Evolutionary conservation across 2,888 invertebrate genomes (phyloP).

Genomic region (Amphimallon solstitiale): DNA sequence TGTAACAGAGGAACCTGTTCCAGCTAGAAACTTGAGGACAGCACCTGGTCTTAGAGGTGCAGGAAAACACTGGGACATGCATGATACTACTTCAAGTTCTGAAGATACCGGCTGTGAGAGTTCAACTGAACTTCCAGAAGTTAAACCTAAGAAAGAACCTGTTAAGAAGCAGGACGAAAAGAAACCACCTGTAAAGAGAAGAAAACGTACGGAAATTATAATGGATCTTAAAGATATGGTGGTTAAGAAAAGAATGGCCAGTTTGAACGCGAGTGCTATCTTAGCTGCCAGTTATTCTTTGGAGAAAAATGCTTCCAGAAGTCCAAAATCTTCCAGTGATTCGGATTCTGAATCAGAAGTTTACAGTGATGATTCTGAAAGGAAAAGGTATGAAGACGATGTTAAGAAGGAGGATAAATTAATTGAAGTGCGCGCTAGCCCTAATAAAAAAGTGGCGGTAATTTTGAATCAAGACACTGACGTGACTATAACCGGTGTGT

Average conservation of each 20-base stretch:
- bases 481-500: slow-evolving; percentile 88
- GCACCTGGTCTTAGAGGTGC: slow-evolving; percentile 80
- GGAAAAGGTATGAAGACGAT: slow-evolving; percentile 63
- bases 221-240: slow-evolving; percentile 90
- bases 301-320: slow-evolving; percentile 70
- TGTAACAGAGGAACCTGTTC: slow-evolving; percentile 45
- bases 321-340: slow-evolving; percentile 69
- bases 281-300: slow-evolving; percentile 84
- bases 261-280: slow-evolving; percentile 89
- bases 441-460: slow-evolving; percentile 76
- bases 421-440: slow-evolving; percentile 60
- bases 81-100: slow-evolving; percentile 71
- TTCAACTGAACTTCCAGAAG: slow-evolving; percentile 39
- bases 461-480: slow-evolving; percentile 88
- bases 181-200: slow-evolving; percentile 65
- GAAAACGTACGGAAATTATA: slow-evolving; percentile 71
- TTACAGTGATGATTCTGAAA: slow-evolving; percentile 64
- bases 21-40: slow-evolving; percentile 72
- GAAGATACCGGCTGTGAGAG: slow-evolving; percentile 51
- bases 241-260: slow-evolving; percentile 90
- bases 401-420: slow-evolving; percentile 67
- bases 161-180: slow-evolving; percentile 62
- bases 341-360: slow-evolving; percentile 66
- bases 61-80: slow-evolving; percentile 87
- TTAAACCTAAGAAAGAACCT: slow-evolving; percentile 58